A percentile compares a stretch with the other conserved stretches of the same genome.
Evolutionary conservation across 2,113 vertebrate genomes (phyloP).

Genomic region (Sialia sialis): DNA sequence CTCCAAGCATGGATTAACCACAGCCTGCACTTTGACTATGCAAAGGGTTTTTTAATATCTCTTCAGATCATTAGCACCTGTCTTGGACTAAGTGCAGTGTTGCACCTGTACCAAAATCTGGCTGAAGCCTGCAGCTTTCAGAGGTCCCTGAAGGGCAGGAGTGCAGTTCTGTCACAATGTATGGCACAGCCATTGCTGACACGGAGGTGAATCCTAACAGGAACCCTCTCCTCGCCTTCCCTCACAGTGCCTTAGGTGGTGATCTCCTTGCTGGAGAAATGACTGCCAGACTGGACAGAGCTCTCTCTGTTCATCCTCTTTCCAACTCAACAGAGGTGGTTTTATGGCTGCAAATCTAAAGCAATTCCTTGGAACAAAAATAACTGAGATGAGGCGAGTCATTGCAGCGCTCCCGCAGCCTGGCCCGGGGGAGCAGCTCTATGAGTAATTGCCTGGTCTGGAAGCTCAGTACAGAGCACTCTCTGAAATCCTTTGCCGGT

Average conservation of each 20-base stretch:
- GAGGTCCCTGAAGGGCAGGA: not conserved
- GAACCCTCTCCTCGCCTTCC: not conserved
- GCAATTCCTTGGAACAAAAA: not conserved
- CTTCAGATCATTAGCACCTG: not conserved
- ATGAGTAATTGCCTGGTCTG: not conserved
- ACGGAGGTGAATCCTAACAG: accelerated
- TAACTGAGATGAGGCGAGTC: not conserved
- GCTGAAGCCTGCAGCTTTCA: not conserved
- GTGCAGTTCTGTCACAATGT: not conserved
- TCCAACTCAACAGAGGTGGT: not conserved
- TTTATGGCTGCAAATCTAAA: not conserved
- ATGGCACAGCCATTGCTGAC: accelerated
- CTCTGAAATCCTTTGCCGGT: not conserved
- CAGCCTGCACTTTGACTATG: not conserved
- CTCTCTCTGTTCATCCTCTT: not conserved
- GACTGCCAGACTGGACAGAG: not conserved
- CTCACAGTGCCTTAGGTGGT: not conserved
- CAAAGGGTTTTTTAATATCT: not conserved
- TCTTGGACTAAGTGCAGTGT: not conserved
- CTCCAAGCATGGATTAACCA: accelerated
- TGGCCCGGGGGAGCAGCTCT: not conserved
- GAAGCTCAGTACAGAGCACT: not conserved
- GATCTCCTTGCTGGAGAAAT: not conserved
- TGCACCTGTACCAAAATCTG: not conserved
- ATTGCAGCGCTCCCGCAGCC: not conserved